Base-by-base conservation (phyloP, 2,888 invertebrate species). In the Megamerina dolium region DNA sequence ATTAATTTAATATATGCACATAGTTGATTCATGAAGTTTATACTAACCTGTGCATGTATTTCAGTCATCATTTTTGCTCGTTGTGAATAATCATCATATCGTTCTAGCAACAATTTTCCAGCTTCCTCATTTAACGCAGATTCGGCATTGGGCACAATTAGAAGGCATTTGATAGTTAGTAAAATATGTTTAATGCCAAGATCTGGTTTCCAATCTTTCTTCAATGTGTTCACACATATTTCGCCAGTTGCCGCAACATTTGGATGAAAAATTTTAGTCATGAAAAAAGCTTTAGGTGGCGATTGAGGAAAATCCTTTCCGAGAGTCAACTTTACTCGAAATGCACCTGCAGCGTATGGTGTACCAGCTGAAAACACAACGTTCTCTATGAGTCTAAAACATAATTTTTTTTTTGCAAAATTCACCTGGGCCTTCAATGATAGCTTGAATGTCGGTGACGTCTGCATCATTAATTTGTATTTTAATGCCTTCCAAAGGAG, bases 91-190 rank as follows among this genome's bases (percentile, higher is more conserved):
- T 89, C 90, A 69, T 90, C 88, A 72, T 96, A 96, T 63, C 85
- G 85, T 74, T 93, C 93, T 58, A 92, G 77, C 54, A 96, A 76
- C 69, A 96, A 76, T 74, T 91, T 92, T 14, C 94, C 95, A 43
- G 95, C 95, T 74, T 95, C 95, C 68, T 94, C 95, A 72, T 96
- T 96, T 57, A 96, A 79, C 56, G 95, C 95, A 44, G 94, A 95
- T 74, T 96, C 95, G 5, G 94, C 85, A 79, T 96, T 96, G 66
- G 95, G 95, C 68, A 92, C 92, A 73, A 96, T 95, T 56, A 96
- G 79, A 68, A 96, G 80, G 77, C 95, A 95, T 76, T 90, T 90
- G 49, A 96, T 83, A 49, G 94, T 89, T 72, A 93, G 74, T 67
- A 96, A 77, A 73, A 94, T 87, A 74, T 95, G 94, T 77, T 87